phyloP scores from a whole-genome alignment of 37 sponge, comb jelly and placozoan species.

The Ianthella basta region DNA sequence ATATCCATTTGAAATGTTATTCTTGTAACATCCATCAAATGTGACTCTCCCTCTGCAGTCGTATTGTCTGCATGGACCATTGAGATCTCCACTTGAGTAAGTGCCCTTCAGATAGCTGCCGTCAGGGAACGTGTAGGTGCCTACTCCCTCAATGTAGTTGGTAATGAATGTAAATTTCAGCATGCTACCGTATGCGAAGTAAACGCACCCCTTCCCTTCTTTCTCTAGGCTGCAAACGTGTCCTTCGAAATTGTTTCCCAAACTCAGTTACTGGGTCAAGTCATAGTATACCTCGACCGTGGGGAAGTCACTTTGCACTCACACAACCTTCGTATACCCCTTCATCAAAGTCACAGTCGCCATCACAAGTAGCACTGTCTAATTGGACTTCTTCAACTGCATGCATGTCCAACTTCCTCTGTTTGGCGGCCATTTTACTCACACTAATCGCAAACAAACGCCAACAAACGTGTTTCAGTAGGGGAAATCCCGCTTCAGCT shows the following conservation, averaged over 20 bases:
- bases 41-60: conserved; percentile 25
- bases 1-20: conserved; percentile 31
- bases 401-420: neutral
- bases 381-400: no score
- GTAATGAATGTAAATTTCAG: conserved; percentile 48
- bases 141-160: conserved; percentile 46
- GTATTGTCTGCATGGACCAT: conserved; percentile 57
- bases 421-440: neutral
- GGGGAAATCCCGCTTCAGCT: no score
- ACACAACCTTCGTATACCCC: conserved; percentile 27
- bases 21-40: conserved; percentile 47
- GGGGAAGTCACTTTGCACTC: conserved; percentile 34
- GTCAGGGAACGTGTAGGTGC: conserved; percentile 58
- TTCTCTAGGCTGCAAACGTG: conserved; percentile 42
- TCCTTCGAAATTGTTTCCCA: conserved; percentile 61
- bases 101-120: conserved; percentile 55
- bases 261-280: conserved; percentile 31
- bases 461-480: neutral
- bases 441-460: neutral
- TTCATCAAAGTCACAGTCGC: neutral
- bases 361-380: neutral
- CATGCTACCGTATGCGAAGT: conserved; percentile 64
- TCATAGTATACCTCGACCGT: conserved; percentile 70
- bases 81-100: conserved; percentile 55
- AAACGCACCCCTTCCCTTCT: conserved; percentile 60